Evolutionary conservation across 2,113 vertebrate genomes (phyloP).

Genomic region (Pitta sordida): DNA sequence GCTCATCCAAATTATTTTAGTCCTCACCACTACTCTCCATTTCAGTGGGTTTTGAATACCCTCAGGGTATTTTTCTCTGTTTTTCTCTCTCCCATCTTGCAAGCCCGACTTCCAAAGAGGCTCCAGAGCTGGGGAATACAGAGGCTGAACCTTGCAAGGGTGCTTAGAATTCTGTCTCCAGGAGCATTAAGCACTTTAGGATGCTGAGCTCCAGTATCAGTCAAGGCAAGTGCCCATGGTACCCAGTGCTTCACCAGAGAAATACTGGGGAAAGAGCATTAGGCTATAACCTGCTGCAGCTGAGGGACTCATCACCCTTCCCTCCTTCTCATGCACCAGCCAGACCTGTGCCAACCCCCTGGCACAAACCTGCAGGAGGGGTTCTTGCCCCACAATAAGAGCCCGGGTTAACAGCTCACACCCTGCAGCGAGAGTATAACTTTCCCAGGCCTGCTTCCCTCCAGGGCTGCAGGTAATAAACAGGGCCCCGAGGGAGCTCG

Average conservation of each 20-base stretch:
- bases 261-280: not conserved
- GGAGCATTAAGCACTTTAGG: not conserved
- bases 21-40: not conserved
- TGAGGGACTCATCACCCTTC: fast-evolving
- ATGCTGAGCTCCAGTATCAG: not conserved
- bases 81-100: not conserved
- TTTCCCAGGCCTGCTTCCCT: not conserved
- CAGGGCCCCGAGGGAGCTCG: not conserved
- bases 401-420: not conserved
- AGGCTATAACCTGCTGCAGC: not conserved
- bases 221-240: fast-evolving
- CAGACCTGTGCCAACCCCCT: not conserved
- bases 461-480: not conserved
- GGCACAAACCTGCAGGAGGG: not conserved
- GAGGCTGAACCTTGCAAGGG: not conserved
- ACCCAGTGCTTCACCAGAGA: not conserved
- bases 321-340: not conserved
- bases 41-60: not conserved
- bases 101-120: not conserved
- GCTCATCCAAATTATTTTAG: not conserved
- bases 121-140: not conserved
- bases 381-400: not conserved
- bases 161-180: not conserved
- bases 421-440: not conserved
- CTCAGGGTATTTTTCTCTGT: not conserved